Evolutionary conservation across 2,113 vertebrate genomes (phyloP).

Genomic region (Erythrocercus mccallii): DNA sequence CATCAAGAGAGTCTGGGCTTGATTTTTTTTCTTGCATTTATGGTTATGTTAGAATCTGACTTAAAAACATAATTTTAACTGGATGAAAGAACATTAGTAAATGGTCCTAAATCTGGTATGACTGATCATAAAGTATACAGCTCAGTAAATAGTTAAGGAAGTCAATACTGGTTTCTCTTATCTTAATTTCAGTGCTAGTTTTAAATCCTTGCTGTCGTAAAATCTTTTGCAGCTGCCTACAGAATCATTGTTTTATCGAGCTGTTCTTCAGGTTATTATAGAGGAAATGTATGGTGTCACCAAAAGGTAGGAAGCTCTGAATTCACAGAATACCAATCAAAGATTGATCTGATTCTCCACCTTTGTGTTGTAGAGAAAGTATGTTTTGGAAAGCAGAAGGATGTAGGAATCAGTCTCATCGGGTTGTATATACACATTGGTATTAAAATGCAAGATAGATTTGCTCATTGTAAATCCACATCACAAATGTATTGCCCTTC

Average conservation of each 20-base stretch:
- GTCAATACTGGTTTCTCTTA: background rate
- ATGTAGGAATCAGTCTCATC: background rate
- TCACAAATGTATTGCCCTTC: background rate
- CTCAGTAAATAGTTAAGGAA: background rate
- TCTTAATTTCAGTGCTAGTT: background rate
- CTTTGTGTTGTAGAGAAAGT: background rate
- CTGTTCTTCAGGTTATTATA: constrained; percentile 93
- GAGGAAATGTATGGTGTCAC: constrained; percentile 85
- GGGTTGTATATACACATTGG: background rate
- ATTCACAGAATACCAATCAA: background rate
- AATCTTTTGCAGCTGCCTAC: constrained; percentile 83
- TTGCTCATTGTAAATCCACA: background rate
- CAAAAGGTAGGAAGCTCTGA: constrained; percentile 82
- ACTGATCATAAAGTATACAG: background rate
- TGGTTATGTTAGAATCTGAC: background rate
- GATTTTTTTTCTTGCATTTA: background rate
- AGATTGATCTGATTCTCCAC: background rate
- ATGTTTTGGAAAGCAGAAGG: background rate
- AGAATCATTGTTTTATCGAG: constrained; percentile 95
- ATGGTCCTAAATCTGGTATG: background rate
- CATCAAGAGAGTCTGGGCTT: background rate
- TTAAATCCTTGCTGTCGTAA: constrained; percentile 30
- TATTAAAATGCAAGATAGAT: background rate
- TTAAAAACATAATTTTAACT: background rate
- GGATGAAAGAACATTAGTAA: constrained; percentile 8